Evolutionary conservation across 2,113 vertebrate species (phyloP).

Genomic region (Clupea harengus): DNA sequence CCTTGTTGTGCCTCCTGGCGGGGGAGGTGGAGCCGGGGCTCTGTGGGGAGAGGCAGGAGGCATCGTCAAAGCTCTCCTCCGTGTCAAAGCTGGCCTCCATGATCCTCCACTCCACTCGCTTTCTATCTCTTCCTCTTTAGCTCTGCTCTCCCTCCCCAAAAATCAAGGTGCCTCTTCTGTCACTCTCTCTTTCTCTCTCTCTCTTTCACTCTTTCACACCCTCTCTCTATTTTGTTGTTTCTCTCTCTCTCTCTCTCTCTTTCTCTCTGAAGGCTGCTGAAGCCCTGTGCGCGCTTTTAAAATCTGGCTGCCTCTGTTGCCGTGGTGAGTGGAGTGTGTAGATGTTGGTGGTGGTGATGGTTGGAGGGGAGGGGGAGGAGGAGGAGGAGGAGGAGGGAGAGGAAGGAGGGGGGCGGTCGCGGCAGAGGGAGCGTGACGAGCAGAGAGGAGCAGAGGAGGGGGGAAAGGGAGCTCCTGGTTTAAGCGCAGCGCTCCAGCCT

Average conservation of each 20-base stretch:
- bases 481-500: slow-evolving; percentile 8
- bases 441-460: neutral
- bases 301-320: slow-evolving; percentile 43
- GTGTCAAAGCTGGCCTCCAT: slow-evolving; percentile 76
- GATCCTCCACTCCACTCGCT: slow-evolving; percentile 48
- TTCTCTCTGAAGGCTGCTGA: slow-evolving; percentile 43
- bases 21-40: slow-evolving; percentile 82
- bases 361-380: neutral
- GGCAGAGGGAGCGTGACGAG: slow-evolving; percentile 50
- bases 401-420: slow-evolving; percentile 34
- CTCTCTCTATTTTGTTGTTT: slow-evolving; percentile 36
- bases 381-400: neutral
- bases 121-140: slow-evolving; percentile 29
- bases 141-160: neutral
- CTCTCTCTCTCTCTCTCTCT: slow-evolving; percentile 44
- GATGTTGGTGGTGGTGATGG: slow-evolving; percentile 25
- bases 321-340: slow-evolving; percentile 56
- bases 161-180: neutral
- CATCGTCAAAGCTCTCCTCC: slow-evolving; percentile 82
- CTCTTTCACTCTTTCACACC: neutral
- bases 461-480: neutral
- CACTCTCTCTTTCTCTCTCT: slow-evolving; percentile 37
- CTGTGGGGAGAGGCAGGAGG: slow-evolving; percentile 81
- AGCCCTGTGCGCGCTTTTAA: slow-evolving; percentile 24
- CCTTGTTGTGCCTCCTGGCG: slow-evolving; percentile 79